Evolutionary conservation across 2,113 vertebrate genomes (phyloP), one percentile per base, ranked within the genome.

Genomic region (Hippocampus mohnikei): DNA sequence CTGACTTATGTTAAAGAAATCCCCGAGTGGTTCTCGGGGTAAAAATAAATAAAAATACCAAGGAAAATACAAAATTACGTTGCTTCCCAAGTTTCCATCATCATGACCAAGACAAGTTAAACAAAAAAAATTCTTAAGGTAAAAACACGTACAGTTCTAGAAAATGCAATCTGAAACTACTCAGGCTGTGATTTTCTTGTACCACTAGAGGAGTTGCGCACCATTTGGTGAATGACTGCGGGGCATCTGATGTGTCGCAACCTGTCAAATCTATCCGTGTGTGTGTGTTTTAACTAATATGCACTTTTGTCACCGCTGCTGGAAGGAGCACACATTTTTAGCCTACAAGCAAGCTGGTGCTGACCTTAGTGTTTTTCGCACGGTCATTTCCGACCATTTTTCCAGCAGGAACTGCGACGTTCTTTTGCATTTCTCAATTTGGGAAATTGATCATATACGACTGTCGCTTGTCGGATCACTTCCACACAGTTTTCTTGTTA

Each of bases 311-410:
- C 13, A 55, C 58, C 63, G 20, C 15, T 10, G 25, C 29, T 61
- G 71, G 0, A 65, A 62, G n/a, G 62, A 67, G 59, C n/a, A 21
- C 42, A 1, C 8, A 9, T 53, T 50, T 27, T 8, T 5, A 50
- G 62, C 70, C 61, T 74, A 67, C n/a, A 48, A 50, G 73, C 53
- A 25, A 56, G n/a, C 21, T 0, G 40, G 59, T 53, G 53, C 44
- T 46, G 25, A 25, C 33, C 13, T 62, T 62, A 33, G n/a, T 18
- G 20, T 20, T 59, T 33, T 60, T 33, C 23, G 7, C 27, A 27
- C 27, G 27, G 27, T 27, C 27, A 2, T 27, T 27, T 27, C 27
- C 27, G 27, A 27, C 27, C 27, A 1, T 27, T 16, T 29, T 15
- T 16, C 6, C 27, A 16, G 4, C 12, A 15, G 15, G 58, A 60